These are phyloP conservation scores for Montipora cactus DNA, from an alignment of 64 coral and sea anemone genomes.

Conservation along the genomic window DNA sequence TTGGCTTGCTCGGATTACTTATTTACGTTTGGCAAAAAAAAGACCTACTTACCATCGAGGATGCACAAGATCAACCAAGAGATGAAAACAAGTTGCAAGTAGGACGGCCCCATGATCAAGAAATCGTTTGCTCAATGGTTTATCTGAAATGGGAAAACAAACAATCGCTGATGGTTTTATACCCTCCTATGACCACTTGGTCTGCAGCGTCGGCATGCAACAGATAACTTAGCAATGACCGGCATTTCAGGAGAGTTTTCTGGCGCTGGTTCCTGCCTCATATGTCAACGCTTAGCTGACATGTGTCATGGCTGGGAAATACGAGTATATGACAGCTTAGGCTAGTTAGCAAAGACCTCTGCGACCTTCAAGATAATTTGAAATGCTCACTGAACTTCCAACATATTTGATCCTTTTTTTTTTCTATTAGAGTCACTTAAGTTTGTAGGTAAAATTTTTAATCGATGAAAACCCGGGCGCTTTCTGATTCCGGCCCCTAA, in stretches of 20 bases:
- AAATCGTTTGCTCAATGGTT: constrained; percentile 2
- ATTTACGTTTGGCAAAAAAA: constrained; percentile 37
- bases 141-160: constrained; percentile 48
- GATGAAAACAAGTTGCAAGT: background rate
- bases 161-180: constrained; percentile 36
- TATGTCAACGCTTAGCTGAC: constrained; percentile 41
- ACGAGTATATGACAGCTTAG: constrained; percentile 58
- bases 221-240: constrained; percentile 60
- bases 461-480: background rate
- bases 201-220: constrained; percentile 27
- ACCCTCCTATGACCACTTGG: constrained; percentile 45
- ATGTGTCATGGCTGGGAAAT: constrained; percentile 55
- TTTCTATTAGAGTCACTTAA: background rate
- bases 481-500: constrained; percentile 19
- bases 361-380: background rate
- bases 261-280: constrained; percentile 43
- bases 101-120: constrained; percentile 19
- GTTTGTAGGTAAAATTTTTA: background rate
- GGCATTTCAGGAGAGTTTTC: constrained; percentile 63
- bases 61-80: background rate
- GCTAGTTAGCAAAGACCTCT: constrained; percentile 69
- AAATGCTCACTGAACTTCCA: background rate
- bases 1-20: constrained; percentile 42
- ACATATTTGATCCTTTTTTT: background rate
- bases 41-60: constrained; percentile 13